Evolutionary conservation across 2,797 vertebrate species (phyloP), one percentile per base, ranked within the genome.

Genomic region (Vireo griseus): DNA sequence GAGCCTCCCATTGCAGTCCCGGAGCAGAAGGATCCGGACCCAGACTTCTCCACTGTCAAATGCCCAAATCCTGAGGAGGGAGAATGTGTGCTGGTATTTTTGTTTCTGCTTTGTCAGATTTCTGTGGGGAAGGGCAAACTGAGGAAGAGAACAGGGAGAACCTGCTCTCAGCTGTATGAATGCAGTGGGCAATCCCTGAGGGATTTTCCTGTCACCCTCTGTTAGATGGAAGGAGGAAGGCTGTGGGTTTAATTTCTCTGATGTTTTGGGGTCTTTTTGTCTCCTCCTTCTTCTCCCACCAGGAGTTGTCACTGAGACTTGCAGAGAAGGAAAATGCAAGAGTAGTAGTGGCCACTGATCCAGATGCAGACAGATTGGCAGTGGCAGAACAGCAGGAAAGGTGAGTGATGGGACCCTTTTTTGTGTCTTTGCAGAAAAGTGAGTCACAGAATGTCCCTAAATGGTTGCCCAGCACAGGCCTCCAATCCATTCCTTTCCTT

Each of bases 31-130:
- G 98, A 99, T 94, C 99, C 99, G 0, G 99, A 99, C 91, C 99
- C 99, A 12, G 97, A 99, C 79, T 99, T 99, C 90, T 98, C 99
- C 31, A 98, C 99, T 1, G 98, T 99, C 85, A 98, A 97, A 94
- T 99, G 98, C 75, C 99, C 99, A 25, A 99, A 99, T 95, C 99
- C 99, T 1, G 99, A 99, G 89, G 99, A 99, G 96, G 99, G 99
- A 40, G 98, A 98, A 95, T 98, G 98, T 2, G 99, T 99, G 75
- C 98, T 99, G 98, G 99, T 99, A 97, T 85, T 76, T 88, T 42
- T 66, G 17, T 31, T 63, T 95, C 31, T 91, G 11, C 21, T 54
- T 89, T 8, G 2, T 69, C 50, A 50, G 29, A 10, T 26, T 72
- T 69, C 22, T 25, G 5, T 14, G 21, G 10, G 45, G n/a, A 16